Evolutionary conservation across 2,797 vertebrate species (phyloP).

Genomic region (Cryptoprocta ferox): DNA sequence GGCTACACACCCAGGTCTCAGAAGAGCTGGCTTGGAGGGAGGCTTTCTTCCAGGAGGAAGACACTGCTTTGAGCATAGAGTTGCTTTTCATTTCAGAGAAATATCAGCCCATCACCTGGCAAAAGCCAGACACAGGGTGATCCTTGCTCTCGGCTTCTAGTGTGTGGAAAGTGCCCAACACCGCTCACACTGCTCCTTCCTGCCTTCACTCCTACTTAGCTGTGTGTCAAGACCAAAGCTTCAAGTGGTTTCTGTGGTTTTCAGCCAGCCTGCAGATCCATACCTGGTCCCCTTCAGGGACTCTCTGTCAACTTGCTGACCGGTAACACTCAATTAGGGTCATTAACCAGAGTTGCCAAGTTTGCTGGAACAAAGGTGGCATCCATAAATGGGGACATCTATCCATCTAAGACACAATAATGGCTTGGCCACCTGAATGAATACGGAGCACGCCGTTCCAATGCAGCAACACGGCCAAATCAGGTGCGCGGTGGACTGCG

Average conservation of each 20-base stretch:
- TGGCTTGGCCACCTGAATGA: neutral
- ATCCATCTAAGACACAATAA: neutral
- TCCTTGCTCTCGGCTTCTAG: neutral
- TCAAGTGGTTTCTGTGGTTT: neutral
- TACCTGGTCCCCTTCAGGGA: neutral
- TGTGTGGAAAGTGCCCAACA: fast-evolving
- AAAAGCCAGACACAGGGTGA: neutral
- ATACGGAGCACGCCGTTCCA: neutral
- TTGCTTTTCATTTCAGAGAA: neutral
- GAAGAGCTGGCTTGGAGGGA: neutral
- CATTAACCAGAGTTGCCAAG: neutral
- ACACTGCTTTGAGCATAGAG: neutral
- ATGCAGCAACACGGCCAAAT: neutral
- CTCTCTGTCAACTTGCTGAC: conserved; percentile 30
- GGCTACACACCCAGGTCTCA: neutral
- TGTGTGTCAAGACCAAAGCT: conserved; percentile 6
- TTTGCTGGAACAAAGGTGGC: conserved; percentile 42
- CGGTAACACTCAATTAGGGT: neutral
- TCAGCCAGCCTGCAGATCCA: neutral
- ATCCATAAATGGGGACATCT: neutral
- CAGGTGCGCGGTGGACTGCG: neutral
- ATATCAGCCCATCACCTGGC: neutral
- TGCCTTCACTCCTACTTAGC: neutral
- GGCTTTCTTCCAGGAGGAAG: neutral
- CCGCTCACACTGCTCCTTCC: neutral